Evolutionary conservation across 1,140 invertebrate species (phyloP).

Genomic region (Ceratina australensis): DNA sequence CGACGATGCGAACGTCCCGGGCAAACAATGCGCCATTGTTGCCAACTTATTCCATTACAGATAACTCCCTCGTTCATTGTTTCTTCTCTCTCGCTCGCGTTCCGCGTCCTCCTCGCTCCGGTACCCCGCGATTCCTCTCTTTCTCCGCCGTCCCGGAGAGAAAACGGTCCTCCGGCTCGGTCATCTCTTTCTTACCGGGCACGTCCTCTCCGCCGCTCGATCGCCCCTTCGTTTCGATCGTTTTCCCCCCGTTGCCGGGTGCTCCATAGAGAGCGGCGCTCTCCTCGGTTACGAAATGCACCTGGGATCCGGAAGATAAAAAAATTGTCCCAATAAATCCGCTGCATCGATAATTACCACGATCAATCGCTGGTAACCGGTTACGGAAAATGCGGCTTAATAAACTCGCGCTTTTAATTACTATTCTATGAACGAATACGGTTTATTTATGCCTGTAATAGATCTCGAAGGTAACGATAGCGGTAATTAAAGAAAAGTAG

Average conservation of each 20-base stretch:
- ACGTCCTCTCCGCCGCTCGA: neutral
- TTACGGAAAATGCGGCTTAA: conserved; percentile 39
- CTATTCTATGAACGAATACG: neutral
- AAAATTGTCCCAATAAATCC: conserved; percentile 63
- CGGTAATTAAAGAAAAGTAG: neutral
- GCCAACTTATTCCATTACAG: conserved; percentile 81
- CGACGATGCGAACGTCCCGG: conserved; percentile 73
- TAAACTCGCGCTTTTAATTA: conserved; percentile 1
- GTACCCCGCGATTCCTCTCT: conserved; percentile 18
- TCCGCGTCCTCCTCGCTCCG: conserved; percentile 24
- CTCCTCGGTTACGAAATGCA: conserved; percentile 35
- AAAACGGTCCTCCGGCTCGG: neutral
- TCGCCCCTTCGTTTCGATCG: conserved; percentile 1
- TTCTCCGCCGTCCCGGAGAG: conserved; percentile 13
- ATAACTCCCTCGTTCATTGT: conserved; percentile 77
- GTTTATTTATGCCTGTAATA: neutral
- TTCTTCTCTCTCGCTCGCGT: conserved; percentile 66
- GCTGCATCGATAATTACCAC: conserved; percentile 54
- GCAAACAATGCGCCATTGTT: conserved; percentile 79
- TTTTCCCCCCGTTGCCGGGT: neutral
- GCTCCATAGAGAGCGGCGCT: neutral
- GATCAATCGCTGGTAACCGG: conserved; percentile 45
- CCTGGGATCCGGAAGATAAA: conserved; percentile 60
- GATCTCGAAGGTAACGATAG: neutral
- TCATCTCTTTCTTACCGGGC: conserved; percentile 2